These are phyloP conservation scores for Toxotes jaculatrix DNA, from an alignment of 2,113 vertebrate species.

Conservation along the genomic window DNA sequence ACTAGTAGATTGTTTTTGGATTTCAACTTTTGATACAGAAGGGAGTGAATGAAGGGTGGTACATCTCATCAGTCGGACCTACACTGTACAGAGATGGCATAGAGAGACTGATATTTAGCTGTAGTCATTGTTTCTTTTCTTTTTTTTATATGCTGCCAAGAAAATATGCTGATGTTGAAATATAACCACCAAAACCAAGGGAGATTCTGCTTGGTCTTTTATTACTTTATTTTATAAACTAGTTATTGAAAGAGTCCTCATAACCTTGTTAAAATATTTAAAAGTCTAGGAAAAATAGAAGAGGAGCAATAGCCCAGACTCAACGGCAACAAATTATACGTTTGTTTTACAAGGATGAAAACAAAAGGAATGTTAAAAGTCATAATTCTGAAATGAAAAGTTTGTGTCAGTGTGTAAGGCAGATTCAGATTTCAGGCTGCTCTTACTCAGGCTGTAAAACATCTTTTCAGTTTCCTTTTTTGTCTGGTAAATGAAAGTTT, in stretches of 20 bases:
- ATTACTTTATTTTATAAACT: slow-evolving; percentile 30
- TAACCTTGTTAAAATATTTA: neutral
- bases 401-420: neutral
- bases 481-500: neutral
- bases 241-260: neutral
- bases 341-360: neutral
- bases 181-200: slow-evolving; percentile 84
- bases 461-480: neutral
- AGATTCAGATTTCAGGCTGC: neutral
- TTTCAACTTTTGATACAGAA: slow-evolving; percentile 73
- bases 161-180: slow-evolving; percentile 86
- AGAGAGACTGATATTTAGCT: slow-evolving; percentile 79
- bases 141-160: slow-evolving; percentile 87
- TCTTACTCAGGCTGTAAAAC: neutral
- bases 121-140: slow-evolving; percentile 78
- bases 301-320: neutral
- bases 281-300: neutral
- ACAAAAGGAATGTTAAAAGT: neutral
- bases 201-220: slow-evolving; percentile 69
- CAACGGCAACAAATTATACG: neutral
- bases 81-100: slow-evolving; percentile 79
- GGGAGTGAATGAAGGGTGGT: slow-evolving; percentile 69
- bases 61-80: slow-evolving; percentile 76
- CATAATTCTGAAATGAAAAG: neutral
- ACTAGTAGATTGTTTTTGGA: slow-evolving; percentile 52